Base-by-base conservation (phyloP, 2,888 invertebrate genomes). In the Cataglyphis albicans region DNA sequence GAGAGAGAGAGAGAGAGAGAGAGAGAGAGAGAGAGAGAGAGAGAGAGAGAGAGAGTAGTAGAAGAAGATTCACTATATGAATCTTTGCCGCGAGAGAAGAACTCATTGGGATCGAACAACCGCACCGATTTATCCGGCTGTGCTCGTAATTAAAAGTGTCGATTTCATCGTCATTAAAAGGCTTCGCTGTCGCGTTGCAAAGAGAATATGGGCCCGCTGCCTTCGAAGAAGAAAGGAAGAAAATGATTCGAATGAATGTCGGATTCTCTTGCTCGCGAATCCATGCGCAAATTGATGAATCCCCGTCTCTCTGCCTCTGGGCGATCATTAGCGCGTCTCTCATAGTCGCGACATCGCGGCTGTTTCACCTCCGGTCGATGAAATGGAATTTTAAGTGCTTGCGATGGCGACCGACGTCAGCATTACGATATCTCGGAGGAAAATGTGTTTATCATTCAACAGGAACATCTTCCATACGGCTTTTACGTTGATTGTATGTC, bases 131-230 rank as follows among this genome's bases (percentile, higher is more conserved):
- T 75, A 81, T 75, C 61, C 52, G 55, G 41, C 52, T 78, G 67
- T 80, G 74, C 86, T 87, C 89, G 91, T 93, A 93, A 93, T 93
- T 92, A 92, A 92, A 93, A 93, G 91, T 92, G 91, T 92, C 92
- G 92, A 92, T 91, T 89, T 89, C 87, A 89, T 84, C 90, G 90
- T 91, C 91, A 90, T 92, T 91, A 91, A 90, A 89, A 91, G 88
- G 87, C 85, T 82, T 72, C 64, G 74, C 61, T 72, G 72, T 81
- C 80, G 76, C 81, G 78, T 73, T 35, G 44, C 9, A 70, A 21
- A 44, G 18, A 57, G 32, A 35, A 32, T 15, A 9, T 9, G 35
- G 15, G 18, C 18, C 15, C 29, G 48, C 52, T 21, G 7, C 52
- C 5, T 15, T 29, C 57, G 63, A 74, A 63, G 48, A 55, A 9